These are phyloP conservation scores for Muscina levida DNA, from an alignment of 2,888 invertebrate genomes.

Conservation along the genomic window DNA sequence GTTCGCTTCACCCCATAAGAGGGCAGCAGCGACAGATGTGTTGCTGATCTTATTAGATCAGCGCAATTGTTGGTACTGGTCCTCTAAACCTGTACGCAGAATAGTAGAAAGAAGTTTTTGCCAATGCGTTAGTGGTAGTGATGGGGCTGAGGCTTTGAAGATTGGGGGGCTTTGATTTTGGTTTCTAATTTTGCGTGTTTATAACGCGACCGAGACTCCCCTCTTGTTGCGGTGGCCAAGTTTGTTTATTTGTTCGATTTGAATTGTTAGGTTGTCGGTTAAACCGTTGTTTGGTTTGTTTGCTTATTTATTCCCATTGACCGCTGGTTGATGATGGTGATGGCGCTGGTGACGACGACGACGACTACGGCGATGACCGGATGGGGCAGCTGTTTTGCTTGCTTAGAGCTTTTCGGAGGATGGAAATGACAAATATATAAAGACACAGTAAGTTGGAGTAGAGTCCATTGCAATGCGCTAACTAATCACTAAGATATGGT, in stretches of 20 bases:
- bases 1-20: background rate
- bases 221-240: constrained; percentile 58
- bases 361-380: constrained; percentile 68
- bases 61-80: background rate
- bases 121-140: background rate
- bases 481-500: constrained; percentile 51
- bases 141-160: background rate
- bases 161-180: constrained; percentile 11
- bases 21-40: constrained; percentile 45
- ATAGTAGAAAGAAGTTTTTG: background rate
- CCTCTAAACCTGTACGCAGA: background rate
- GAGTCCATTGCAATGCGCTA: background rate
- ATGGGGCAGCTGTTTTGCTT: constrained; percentile 75
- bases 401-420: constrained; percentile 59
- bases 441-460: constrained; percentile 48
- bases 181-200: constrained; percentile 63
- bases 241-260: constrained; percentile 43
- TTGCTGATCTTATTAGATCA: constrained; percentile 63
- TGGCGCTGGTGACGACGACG: too few species aligned
- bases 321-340: constrained; percentile 20
- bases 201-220: constrained; percentile 41
- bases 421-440: constrained; percentile 60
- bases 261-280: too few species aligned
- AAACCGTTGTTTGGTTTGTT: constrained; percentile 69
- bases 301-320: constrained; percentile 66